Evolutionary conservation across 1,140 invertebrate species (phyloP).

Genomic region (Brachionus rotundiformis): DNA sequence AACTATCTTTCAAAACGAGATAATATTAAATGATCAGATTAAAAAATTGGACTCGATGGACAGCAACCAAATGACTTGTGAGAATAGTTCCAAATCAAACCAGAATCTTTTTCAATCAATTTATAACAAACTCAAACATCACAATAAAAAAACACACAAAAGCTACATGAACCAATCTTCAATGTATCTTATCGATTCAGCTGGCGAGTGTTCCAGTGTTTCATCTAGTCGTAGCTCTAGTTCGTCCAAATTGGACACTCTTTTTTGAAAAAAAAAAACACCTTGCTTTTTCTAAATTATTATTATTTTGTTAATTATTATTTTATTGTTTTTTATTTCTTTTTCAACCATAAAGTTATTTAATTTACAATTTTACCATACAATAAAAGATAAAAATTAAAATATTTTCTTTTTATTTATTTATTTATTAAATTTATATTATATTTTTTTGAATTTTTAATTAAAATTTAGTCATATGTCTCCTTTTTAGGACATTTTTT

Average conservation of each 20-base stretch:
- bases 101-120: slow-evolving; percentile 12
- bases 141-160: neutral
- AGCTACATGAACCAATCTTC: neutral
- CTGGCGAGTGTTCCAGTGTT: slow-evolving; percentile 11
- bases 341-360: too few relatives aligned
- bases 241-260: slow-evolving; percentile 15
- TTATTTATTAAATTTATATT: too few relatives aligned
- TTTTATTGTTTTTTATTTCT: neutral
- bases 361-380: too few relatives aligned
- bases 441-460: too few relatives aligned
- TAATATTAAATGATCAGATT: slow-evolving; percentile 10
- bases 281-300: neutral
- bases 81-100: neutral
- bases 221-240: neutral
- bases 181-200: neutral
- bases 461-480: too few relatives aligned
- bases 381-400: too few relatives aligned
- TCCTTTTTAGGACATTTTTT: too few relatives aligned
- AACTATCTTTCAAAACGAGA: slow-evolving; percentile 19
- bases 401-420: too few relatives aligned
- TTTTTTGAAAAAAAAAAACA: neutral
- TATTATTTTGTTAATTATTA: neutral
- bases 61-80: neutral
- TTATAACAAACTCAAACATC: neutral
- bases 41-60: neutral